Evolutionary conservation across 2,797 vertebrate species (phyloP), one percentile per base, ranked within the genome.

Genomic region (Lutjanus argentimaculatus): DNA sequence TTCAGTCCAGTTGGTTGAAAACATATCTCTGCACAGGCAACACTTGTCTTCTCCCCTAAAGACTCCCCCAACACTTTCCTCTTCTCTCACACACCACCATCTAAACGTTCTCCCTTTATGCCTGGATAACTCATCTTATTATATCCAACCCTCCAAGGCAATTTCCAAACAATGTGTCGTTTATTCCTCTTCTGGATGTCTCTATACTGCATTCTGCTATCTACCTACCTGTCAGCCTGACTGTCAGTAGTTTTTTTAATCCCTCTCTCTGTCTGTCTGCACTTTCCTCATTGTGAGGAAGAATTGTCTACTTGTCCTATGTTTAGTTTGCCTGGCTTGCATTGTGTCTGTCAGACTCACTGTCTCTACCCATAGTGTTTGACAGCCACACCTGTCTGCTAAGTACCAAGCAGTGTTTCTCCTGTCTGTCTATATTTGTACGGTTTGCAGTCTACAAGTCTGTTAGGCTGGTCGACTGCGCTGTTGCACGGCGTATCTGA

Each of bases 311-410:
- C 63, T 80, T 67, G 83, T 80, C 84, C 69, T 46, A 17, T 81
- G 80, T 82, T 80, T 70, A 55, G 76, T 78, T 88, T 91, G 81
- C 78, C 73, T 70, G 59, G 67, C 76, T 88, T 79, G 85, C 83
- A 89, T 79, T 67, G 78, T 87, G 82, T 88, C 87, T 89, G 84
- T 84, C 83, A 86, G 82, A 77, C 72, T 87, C 75, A 75, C 71
- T 61, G 76, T 86, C 83, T 88, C 82, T 80, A 63, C 58, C 77
- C 71, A 74, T 52, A 63, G 63, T 82, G 56, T 79, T 83, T 90
- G 92, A 93, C 92, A 92, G 85, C 82, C 85, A 85, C 87, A 92
- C 87, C 91, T 94, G 91, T 91, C 89, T 83, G 64, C 84, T 77
- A 87, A 89, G 87, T 77, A 88, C 86, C 49, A 73, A 80, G 83